Percentiles rank a stretch among this genome's conserved stretches.
Conservation (phyloP, 2,113 vertebrate species). For the Ifrita kowaldi region DNA sequence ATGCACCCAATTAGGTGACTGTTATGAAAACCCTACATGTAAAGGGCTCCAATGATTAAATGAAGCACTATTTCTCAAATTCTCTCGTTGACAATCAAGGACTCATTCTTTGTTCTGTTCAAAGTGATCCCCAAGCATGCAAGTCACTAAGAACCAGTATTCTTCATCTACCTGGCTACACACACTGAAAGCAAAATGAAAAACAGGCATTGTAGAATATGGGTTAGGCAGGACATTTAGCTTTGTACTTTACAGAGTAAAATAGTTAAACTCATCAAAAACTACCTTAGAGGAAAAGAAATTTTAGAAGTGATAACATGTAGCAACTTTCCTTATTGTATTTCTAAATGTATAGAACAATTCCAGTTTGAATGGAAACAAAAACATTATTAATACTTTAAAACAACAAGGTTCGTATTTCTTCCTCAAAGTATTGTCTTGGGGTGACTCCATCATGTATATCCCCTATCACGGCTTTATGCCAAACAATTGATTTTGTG, state of each 20-base stretch:
- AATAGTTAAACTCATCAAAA: background rate
- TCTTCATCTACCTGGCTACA: background rate
- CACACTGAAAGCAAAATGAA: background rate
- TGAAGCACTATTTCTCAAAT: background rate
- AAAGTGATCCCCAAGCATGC: background rate
- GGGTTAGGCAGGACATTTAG: background rate
- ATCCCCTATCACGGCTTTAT: no score
- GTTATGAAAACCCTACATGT: background rate
- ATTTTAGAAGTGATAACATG: background rate
- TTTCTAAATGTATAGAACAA: background rate
- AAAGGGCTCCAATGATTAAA: background rate
- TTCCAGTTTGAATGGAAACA: background rate
- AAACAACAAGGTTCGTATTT: background rate
- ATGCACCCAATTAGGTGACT: background rate
- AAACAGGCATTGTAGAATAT: background rate
- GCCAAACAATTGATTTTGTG: no score
- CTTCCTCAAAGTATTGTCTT: background rate
- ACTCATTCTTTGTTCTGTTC: background rate
- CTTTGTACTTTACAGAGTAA: background rate
- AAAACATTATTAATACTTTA: background rate
- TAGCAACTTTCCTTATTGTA: background rate
- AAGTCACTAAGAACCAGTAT: background rate
- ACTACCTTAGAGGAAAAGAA: background rate
- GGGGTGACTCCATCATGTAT: no score
- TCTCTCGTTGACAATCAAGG: background rate